These are phyloP conservation scores for Drosophila baimaii DNA, from an alignment of 1,140 invertebrate genomes.

Conservation along the genomic window DNA sequence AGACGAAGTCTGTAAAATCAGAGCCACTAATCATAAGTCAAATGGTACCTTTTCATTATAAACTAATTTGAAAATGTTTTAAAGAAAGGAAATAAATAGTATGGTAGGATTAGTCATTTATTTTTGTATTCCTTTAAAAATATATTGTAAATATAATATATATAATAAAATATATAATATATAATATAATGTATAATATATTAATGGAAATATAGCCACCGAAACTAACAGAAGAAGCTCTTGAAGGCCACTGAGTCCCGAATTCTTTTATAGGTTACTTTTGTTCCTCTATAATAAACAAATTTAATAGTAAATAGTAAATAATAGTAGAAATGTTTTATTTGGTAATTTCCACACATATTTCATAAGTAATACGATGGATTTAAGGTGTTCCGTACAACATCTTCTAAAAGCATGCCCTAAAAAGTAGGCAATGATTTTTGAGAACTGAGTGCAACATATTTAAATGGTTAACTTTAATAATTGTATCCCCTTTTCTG, in stretches of 20 bases:
- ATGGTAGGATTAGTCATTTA: neutral
- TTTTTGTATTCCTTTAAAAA: neutral
- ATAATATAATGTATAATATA: neutral
- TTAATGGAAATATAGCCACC: too few relatives aligned
- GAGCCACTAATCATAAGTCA: too few relatives aligned
- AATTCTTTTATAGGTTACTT: neutral
- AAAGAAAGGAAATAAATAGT: neutral
- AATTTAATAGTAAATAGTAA: neutral
- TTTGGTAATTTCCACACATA: neutral
- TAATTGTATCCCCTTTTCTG: neutral
- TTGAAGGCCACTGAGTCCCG: neutral
- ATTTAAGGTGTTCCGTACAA: too few relatives aligned
- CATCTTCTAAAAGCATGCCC: neutral
- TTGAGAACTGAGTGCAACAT: too few relatives aligned
- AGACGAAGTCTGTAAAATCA: too few relatives aligned
- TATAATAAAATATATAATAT: neutral
- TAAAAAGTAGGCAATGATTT: constrained; percentile 5
- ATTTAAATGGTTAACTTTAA: too few relatives aligned
- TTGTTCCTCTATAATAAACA: neutral
- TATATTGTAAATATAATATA: neutral
- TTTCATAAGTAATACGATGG: neutral
- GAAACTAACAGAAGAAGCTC: neutral
- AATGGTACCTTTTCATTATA: too few relatives aligned
- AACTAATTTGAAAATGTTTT: neutral
- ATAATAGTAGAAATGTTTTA: too few relatives aligned